phyloP scores from a whole-genome alignment of 37 sponge, comb jelly and placozoan genomes.

The Oscarella lobularis region DNA sequence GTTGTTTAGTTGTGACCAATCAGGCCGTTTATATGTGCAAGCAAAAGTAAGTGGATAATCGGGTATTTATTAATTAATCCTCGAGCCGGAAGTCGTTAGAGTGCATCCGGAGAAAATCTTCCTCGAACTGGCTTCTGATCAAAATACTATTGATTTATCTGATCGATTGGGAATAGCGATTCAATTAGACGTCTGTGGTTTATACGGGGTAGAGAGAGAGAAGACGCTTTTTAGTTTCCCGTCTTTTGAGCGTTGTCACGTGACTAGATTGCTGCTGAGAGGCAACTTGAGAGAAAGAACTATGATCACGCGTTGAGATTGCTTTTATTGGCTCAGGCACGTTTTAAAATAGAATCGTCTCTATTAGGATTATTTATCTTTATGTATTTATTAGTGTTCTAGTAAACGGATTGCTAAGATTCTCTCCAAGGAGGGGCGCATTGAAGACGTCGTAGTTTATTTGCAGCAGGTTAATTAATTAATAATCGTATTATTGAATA shows the following conservation, averaged over 20 bases:
- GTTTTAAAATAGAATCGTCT: background rate
- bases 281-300: background rate
- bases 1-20: background rate
- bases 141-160: background rate
- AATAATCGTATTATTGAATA: background rate
- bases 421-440: background rate
- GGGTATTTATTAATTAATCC: background rate
- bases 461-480: background rate
- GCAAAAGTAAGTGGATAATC: background rate
- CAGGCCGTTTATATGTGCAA: background rate
- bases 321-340: background rate
- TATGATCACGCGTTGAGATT: background rate
- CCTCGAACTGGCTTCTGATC: background rate
- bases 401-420: background rate
- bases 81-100: too few species aligned
- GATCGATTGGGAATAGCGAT: constrained; percentile 48
- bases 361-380: background rate
- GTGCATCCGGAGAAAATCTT: background rate
- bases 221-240: background rate
- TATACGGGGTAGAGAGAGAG: constrained; percentile 26
- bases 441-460: background rate
- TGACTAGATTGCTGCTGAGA: background rate
- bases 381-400: background rate
- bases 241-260: too few species aligned
- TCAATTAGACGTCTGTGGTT: constrained; percentile 50